Evolutionary conservation across 2,797 vertebrate species (phyloP).

Genomic region (Silurus lanzhouensis): DNA sequence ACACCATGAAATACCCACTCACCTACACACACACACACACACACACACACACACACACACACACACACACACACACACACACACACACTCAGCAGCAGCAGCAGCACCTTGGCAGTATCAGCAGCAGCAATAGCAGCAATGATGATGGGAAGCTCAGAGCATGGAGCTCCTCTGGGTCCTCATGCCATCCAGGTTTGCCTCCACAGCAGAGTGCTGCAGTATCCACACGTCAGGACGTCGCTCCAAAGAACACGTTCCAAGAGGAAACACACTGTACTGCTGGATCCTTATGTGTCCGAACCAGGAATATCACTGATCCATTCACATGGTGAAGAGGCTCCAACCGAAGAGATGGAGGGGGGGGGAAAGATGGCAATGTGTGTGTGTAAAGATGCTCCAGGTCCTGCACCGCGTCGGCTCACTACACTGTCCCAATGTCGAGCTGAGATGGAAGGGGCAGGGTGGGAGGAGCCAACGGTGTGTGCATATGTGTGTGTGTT

Average conservation of each 20-base stretch:
- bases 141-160: constrained; percentile 68
- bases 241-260: constrained; percentile 53
- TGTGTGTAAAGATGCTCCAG: constrained; percentile 26
- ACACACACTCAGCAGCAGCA: constrained; percentile 57
- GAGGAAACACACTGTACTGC: constrained; percentile 15
- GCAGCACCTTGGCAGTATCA: constrained; percentile 77
- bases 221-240: constrained; percentile 75
- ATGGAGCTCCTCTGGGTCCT: constrained; percentile 76
- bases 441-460: constrained; percentile 54
- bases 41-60: constrained; percentile 57
- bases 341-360: not conserved
- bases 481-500: constrained; percentile 13
- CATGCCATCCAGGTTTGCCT: constrained; percentile 75
- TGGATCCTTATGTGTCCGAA: not conserved
- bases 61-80: constrained; percentile 56
- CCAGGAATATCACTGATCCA: constrained; percentile 18
- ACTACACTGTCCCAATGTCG: constrained; percentile 46
- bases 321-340: constrained; percentile 31
- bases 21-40: constrained; percentile 54
- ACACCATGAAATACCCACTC: constrained; percentile 56
- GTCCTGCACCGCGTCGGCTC: constrained; percentile 38
- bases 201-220: constrained; percentile 79
- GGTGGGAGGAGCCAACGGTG: constrained; percentile 52
- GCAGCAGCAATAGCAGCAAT: constrained; percentile 70
- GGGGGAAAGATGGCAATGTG: not conserved